Conservation (phyloP, 35 echinoderm and acorn worm genomes). For the Patiria miniata region DNA sequence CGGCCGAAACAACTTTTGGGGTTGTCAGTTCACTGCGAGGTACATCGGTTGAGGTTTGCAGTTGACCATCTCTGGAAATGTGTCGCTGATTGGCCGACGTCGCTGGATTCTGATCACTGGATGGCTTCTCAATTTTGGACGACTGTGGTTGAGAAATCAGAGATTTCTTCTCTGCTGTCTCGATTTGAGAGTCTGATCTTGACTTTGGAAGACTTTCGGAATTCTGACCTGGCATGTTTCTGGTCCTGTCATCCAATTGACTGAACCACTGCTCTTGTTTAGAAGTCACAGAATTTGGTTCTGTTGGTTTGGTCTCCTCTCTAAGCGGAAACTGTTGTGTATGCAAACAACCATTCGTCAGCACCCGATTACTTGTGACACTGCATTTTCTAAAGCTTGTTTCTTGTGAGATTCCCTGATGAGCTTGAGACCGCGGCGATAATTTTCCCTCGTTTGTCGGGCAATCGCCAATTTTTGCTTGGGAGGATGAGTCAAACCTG, state of each 20-base stretch:
- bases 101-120: neutral
- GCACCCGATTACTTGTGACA: too few species aligned
- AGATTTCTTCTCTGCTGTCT: neutral
- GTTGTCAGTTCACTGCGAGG: neutral
- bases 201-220: neutral
- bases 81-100: neutral
- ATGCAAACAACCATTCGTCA: neutral
- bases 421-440: neutral
- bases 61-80: neutral
- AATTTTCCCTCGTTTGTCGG: too few species aligned
- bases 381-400: neutral
- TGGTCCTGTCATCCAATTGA: neutral
- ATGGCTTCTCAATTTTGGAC: neutral
- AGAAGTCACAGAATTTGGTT: neutral
- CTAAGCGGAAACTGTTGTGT: neutral
- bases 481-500: neutral
- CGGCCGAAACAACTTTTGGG: slow-evolving; percentile 1
- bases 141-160: neutral
- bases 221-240: neutral
- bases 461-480: neutral
- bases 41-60: neutral
- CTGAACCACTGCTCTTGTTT: slow-evolving; percentile 42
- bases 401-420: neutral
- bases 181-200: too few species aligned
- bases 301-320: neutral